Evolutionary conservation across 2,113 vertebrate species (phyloP).

Genomic region (Daubentonia madagascariensis): DNA sequence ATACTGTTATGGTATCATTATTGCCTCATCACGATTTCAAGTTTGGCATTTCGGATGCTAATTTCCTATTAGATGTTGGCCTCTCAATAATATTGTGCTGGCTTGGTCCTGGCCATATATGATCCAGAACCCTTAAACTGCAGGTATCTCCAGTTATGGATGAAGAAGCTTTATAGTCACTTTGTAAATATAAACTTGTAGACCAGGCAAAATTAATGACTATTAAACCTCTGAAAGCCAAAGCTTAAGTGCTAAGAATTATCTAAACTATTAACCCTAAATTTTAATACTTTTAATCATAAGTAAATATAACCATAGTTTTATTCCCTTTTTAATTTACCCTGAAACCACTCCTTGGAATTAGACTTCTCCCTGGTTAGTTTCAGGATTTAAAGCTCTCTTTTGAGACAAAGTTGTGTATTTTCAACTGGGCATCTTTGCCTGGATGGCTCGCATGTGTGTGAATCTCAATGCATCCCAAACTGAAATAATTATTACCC

Average conservation of each 20-base stretch:
- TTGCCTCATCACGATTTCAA: not conserved
- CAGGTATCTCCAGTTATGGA: not conserved
- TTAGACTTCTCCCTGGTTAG: not conserved
- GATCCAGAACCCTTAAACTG: not conserved
- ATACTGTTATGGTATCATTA: not conserved
- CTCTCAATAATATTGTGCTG: not conserved
- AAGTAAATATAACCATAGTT: not conserved
- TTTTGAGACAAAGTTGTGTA: not conserved
- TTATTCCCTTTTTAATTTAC: constrained; percentile 4
- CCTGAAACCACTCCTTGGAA: not conserved
- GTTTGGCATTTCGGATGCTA: not conserved
- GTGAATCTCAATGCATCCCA: not conserved
- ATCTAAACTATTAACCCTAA: not conserved
- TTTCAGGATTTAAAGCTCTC: not conserved
- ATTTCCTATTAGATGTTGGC: not conserved
- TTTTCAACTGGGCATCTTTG: not conserved
- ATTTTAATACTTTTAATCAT: not conserved
- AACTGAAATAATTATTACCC: not conserved
- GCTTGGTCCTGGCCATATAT: not conserved
- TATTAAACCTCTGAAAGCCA: not conserved
- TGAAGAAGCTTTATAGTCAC: not conserved
- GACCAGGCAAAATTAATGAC: not conserved
- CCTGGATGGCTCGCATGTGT: not conserved
- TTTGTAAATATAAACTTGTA: not conserved
- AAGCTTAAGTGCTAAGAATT: not conserved